Evolutionary conservation across 2,113 vertebrate species (phyloP), one percentile per base, ranked within the genome.

Genomic region (Dascyllus trimaculatus): DNA sequence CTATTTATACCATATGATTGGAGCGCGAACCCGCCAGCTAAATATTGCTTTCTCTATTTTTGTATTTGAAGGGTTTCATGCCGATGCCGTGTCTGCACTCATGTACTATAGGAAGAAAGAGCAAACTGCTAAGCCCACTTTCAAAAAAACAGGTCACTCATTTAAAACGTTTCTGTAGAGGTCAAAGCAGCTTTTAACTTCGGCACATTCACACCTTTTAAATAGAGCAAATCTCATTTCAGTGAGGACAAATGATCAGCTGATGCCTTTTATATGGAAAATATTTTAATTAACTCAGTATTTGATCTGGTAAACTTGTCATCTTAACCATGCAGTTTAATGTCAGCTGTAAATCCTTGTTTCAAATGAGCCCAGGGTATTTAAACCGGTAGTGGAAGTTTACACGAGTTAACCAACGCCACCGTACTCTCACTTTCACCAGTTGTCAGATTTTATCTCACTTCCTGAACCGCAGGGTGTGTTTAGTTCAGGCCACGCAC

Each of bases 1-100:
- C 88, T 89, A 91, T 88, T 88, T 80, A 90, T 90, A 93, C 58
- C 77, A 46, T 0, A 66, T 88, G 88, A 91, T 79, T 8, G 26
- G 78, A 71, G 68, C 17, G 32, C 56, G 24, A 78, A 80, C 61
- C 74, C 70, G 3, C 32, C 40, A 35, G 70, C 80, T 87, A 29
- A 81, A 83, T 81, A 81, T 73, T 58, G 25, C 77, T 58, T 61
- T 64, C 69, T 75, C 82, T 87, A 87, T 87, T 87, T 89, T 66
- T 87, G 61, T 14, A 43, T 54, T 11, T 58, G 66, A 72, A 62
- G 57, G 3, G 9, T 51, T 82, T 74, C 49, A 19, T 73, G 45
- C 59, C 19, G 24, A 14, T 7, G 64, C n/a, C 7, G 9, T 11
- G 0, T 35, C 32, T n/a, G 32, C 58, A 4, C 45, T 19, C 19